phyloP scores from a whole-genome alignment of 2,888 invertebrate species.

The Coremacera marginata region DNA sequence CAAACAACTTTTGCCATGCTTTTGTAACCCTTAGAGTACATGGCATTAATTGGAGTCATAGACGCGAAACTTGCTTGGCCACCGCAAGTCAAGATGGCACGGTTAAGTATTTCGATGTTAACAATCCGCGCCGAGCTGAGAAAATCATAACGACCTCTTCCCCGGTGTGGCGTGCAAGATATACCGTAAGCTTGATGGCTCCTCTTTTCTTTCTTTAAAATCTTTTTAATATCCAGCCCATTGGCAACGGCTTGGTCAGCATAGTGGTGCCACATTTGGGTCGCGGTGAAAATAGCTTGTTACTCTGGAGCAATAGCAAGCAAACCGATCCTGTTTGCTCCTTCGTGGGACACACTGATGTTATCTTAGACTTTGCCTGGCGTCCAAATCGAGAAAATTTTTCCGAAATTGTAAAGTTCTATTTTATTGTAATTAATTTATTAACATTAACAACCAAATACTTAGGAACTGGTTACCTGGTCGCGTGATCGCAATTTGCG shows the following conservation, averaged over 20 bases:
- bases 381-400: slow-evolving; percentile 75
- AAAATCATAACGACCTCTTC: slow-evolving; percentile 84
- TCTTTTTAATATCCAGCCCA: slow-evolving; percentile 74
- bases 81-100: slow-evolving; percentile 96
- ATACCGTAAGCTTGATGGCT: slow-evolving; percentile 71
- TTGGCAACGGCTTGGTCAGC: slow-evolving; percentile 91
- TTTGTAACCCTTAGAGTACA: slow-evolving; percentile 78
- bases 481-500: slow-evolving; percentile 93
- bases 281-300: slow-evolving; percentile 86
- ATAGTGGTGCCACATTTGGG: slow-evolving; percentile 93
- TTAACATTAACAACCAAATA: background rate
- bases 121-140: slow-evolving; percentile 86
- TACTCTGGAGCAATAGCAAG: slow-evolving; percentile 80
- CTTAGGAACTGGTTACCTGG: slow-evolving; percentile 89
- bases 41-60: slow-evolving; percentile 94
- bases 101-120: slow-evolving; percentile 94
- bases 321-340: slow-evolving; percentile 86
- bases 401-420: slow-evolving; percentile 60
- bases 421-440: slow-evolving; percentile 5
- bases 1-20: slow-evolving; percentile 7
- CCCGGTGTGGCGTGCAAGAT: slow-evolving; percentile 94
- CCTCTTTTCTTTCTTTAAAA: background rate
- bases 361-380: slow-evolving; percentile 96
- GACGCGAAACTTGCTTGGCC: slow-evolving; percentile 84
- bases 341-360: slow-evolving; percentile 94